Percentiles rank a stretch among this genome's conserved stretches.
Evolutionary conservation across 2,888 invertebrate genomes (phyloP).

Genomic region (Eugnorisma glareosa): DNA sequence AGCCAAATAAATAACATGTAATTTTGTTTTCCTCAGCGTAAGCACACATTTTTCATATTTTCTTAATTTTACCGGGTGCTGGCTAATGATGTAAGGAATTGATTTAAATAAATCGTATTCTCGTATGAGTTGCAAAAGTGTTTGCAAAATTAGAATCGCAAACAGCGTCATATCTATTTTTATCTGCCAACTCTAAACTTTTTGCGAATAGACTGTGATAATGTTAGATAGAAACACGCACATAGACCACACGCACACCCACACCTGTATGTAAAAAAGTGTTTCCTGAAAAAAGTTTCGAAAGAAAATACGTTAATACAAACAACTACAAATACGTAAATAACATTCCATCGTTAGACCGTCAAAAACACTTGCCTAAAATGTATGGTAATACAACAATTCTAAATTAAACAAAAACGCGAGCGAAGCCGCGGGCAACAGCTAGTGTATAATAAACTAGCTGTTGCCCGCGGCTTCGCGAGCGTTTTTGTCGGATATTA

Average conservation of each 20-base stretch:
- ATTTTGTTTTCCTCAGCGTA: slow-evolving; percentile 16
- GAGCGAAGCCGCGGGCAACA: no score
- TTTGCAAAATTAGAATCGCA: slow-evolving; percentile 16
- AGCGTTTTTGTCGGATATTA: no score
- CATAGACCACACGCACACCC: no score
- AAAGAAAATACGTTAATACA: neutral
- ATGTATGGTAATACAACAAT: neutral
- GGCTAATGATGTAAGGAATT: neutral
- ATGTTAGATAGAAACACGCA: no score
- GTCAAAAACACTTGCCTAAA: neutral
- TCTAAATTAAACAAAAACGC: no score
- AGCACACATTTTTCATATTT: neutral
- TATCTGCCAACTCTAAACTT: neutral
- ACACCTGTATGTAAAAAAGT: neutral
- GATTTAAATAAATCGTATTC: neutral
- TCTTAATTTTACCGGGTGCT: neutral
- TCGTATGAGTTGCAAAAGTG: neutral
- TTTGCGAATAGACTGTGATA: neutral
- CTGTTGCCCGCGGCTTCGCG: no score
- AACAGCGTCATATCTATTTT: slow-evolving; percentile 5
- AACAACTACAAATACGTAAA: no score
- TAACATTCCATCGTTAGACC: neutral
- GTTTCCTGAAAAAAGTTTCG: neutral
- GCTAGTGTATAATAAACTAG: no score
- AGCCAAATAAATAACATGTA: slow-evolving; percentile 6